Evolutionary conservation across 2,797 vertebrate species (phyloP).

Genomic region (Xenentodon cancila): DNA sequence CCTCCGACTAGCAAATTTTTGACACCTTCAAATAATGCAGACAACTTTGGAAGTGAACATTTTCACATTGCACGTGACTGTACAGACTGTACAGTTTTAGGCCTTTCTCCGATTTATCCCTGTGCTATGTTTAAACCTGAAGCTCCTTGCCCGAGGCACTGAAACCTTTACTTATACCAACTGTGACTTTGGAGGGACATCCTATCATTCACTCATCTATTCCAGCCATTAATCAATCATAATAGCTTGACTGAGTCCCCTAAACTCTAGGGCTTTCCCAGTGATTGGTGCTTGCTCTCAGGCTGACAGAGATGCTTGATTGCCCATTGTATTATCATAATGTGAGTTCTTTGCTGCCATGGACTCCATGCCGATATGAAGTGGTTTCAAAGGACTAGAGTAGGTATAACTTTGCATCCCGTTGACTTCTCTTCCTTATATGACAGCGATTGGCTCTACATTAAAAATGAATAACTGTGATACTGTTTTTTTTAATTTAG

Average conservation of each 20-base stretch:
- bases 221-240: constrained; percentile 10
- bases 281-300: constrained; percentile 20
- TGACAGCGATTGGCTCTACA: constrained; percentile 3
- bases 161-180: constrained; percentile 10
- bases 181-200: constrained; percentile 16
- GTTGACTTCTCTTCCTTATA: constrained; percentile 22
- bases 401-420: constrained; percentile 15
- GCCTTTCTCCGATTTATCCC: background rate
- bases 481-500: no score
- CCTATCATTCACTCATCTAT: background rate
- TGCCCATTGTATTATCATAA: constrained; percentile 21
- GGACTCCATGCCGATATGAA: constrained; percentile 23
- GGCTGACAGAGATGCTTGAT: constrained; percentile 13
- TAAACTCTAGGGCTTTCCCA: constrained; percentile 7
- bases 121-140: constrained; percentile 9
- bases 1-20: constrained; percentile 30
- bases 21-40: constrained; percentile 20
- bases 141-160: constrained; percentile 7
- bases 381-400: constrained; percentile 16
- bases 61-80: constrained; percentile 2
- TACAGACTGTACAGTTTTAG: constrained; percentile 1
- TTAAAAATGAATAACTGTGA: no score
- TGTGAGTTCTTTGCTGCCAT: constrained; percentile 3
- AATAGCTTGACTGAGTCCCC: constrained; percentile 1
- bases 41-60: constrained; percentile 13